These are phyloP conservation scores for Panulirus ornatus DNA, from an alignment of 1,140 invertebrate genomes.

Conservation along the genomic window DNA sequence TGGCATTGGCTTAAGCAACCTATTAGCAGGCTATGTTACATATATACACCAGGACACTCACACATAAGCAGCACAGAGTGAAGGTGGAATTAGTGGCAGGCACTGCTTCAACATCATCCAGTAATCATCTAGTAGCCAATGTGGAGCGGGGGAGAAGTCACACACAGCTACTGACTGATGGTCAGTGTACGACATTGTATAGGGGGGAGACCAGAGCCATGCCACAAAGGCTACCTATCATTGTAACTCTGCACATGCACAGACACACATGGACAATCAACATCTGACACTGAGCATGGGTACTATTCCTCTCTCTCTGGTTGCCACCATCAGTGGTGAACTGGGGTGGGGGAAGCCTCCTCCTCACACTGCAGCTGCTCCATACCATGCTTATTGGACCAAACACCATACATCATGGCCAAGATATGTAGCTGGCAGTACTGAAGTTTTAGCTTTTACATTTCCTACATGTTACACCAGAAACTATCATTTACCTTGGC, in stretches of 20 bases:
- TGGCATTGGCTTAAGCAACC: constrained; percentile 62
- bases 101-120: constrained; percentile 68
- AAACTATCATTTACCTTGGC: constrained; percentile 21
- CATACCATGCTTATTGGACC: constrained; percentile 45
- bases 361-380: constrained; percentile 54
- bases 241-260: constrained; percentile 49
- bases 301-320: constrained; percentile 54
- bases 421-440: constrained; percentile 45
- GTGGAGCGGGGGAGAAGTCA: constrained; percentile 66
- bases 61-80: constrained; percentile 57
- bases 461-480: constrained; percentile 35
- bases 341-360: constrained; percentile 34
- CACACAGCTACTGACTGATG: constrained; percentile 52
- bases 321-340: constrained; percentile 38
- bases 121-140: constrained; percentile 49
- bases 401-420: constrained; percentile 46
- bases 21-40: constrained; percentile 57
- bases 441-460: constrained; percentile 34
- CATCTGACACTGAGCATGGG: constrained; percentile 55
- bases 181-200: constrained; percentile 65
- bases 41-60: constrained; percentile 65
- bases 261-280: constrained; percentile 60
- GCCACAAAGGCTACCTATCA: constrained; percentile 44
- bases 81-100: constrained; percentile 51
- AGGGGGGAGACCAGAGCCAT: constrained; percentile 67